Base-by-base conservation (phyloP, 2,113 vertebrate species). In the Pseudopodoces humilis region DNA sequence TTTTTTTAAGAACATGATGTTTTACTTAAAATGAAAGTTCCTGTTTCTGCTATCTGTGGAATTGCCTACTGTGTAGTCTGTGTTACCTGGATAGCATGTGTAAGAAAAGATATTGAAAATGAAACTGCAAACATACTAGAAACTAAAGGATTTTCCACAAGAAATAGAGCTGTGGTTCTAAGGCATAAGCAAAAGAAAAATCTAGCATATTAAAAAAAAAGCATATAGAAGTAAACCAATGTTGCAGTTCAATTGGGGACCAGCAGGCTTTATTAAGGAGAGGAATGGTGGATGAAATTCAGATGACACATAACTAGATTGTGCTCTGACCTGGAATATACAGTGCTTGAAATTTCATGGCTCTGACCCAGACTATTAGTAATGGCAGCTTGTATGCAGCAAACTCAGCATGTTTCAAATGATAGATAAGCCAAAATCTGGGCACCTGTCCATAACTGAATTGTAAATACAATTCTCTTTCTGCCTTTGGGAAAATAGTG, bases 391-490 rank as follows among this genome's bases (percentile, higher is more conserved):
- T 95, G 83, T 52, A 84, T 55, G 69, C 78, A 96, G 90, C 87
- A 87, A 92, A 90, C 84, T 75, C 92, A 93, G 86, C 74, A 80
- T 93, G 93, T 80, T 92, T 83, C n/a, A 97, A 96, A 94, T 94
- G 43, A 94, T 55, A 96, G 87, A 86, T 95, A 69, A 91, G 47
- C 46, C 93, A 76, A 91, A 96, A 90, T 95, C 68, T 84, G 79
- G 70, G 33, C 84, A 91, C 30, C 64, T 85, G 35, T 80, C 92
- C 94, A 95, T 83, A 67, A 71, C 24, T 90, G 83, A 96, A 93
- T 92, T 86, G 87, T 89, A 96, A 96, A 95, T 85, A 96, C 91
- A 94, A 62, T 41, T 63, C 60, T 94, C 71, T 7, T 46, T 55
- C 72, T 92, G 62, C 85, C 87, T 91, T 87, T 52, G 31, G 87